Base-by-base conservation (phyloP, 1,140 invertebrate genomes). In the Drosophila leontia region DNA sequence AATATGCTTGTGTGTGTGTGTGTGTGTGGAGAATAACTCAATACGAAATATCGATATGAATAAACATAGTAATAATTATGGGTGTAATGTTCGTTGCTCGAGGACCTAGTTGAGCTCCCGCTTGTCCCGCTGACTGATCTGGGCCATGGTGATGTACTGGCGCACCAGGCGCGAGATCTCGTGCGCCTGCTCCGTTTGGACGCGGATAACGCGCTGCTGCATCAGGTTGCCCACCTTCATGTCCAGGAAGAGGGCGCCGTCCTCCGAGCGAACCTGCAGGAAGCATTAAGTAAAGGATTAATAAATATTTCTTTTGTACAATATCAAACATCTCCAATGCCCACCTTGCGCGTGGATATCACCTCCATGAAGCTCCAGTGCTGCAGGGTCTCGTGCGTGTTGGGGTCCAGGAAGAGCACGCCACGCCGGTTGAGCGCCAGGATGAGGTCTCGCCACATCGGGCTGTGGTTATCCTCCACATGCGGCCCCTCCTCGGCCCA, bases 221-320 rank as follows among this genome's bases (percentile, higher is more conserved):
- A 99, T 97, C 78, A 99, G 94, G 92, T 99, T 99, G 19, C 98
- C 98, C 91, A 97, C 97, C 94, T 99, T 99, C 96, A 99, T 97
- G 93, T 99, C 98, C 92, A 99, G 94, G 93, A 97, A 99, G 51
- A 99, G 94, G 1, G 97, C 96, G 34, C 98, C 98, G 92, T 98
- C 97, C 91, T 99, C 98, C 1, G 97, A 98, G 75, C 95, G 94
- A 35, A 96, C 95, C 94, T 95, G n/a, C 2, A 34, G 0, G 1
- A 11, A 26, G 13, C 4, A 19, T 7, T 23, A 23, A 23, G 23
- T 23, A 23, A 2, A 23, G 29, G 11, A n/a, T 51, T 1, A n/a
- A 32, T 6, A 29, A 29, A 29, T 6, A 29, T 29, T 29, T 29
- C 6, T 7, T 29, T 29, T 29, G 26, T 29, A 29, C 6, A 29